Conservation (phyloP, 2,797 vertebrate species). For the Arnoldichthys spilopterus region DNA sequence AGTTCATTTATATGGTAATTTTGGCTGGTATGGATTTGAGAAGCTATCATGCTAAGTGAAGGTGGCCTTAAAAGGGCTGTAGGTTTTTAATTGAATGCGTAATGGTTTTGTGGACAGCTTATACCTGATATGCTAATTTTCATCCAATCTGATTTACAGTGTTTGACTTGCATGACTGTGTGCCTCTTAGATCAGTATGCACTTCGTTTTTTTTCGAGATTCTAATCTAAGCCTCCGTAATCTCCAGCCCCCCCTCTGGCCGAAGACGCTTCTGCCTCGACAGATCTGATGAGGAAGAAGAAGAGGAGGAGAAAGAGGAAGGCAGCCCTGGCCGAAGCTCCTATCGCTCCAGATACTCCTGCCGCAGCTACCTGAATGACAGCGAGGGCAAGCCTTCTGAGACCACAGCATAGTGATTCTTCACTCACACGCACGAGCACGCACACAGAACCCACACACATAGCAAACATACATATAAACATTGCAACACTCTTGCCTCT, state of each 20-base stretch:
- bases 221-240: slow-evolving; percentile 38
- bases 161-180: not conserved
- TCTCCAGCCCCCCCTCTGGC: slow-evolving; percentile 81
- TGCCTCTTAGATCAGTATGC: not conserved
- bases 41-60: slow-evolving; percentile 17
- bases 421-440: slow-evolving; percentile 12
- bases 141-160: not conserved
- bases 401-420: slow-evolving; percentile 73
- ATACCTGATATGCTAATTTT: not conserved
- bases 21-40: slow-evolving; percentile 33
- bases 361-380: slow-evolving; percentile 78
- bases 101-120: not conserved
- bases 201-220: slow-evolving; percentile 10
- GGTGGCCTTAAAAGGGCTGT: slow-evolving; percentile 18
- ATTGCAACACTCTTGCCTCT: slow-evolving; percentile 9
- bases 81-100: not conserved
- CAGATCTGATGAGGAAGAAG: slow-evolving; percentile 89
- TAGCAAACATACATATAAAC: slow-evolving; percentile 26
- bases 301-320: slow-evolving; percentile 84
- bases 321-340: slow-evolving; percentile 67
- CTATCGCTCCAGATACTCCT: slow-evolving; percentile 71
- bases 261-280: slow-evolving; percentile 79
- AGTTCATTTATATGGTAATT: slow-evolving; percentile 59
- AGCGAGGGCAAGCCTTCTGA: slow-evolving; percentile 78
- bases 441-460: too few relatives aligned